Conservation (phyloP, 2,888 invertebrate genomes). For the Parnassius glacialis region DNA sequence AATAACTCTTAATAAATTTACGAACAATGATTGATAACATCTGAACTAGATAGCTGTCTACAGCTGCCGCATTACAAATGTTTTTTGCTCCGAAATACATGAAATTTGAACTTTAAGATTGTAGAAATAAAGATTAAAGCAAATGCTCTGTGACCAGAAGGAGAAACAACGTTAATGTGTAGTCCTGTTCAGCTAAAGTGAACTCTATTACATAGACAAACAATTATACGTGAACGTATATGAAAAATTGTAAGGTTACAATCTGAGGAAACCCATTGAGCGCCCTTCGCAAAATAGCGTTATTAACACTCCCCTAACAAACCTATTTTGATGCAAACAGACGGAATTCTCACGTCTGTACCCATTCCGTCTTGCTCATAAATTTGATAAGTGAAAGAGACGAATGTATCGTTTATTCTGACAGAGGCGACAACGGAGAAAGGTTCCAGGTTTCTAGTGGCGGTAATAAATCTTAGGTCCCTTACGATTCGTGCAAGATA, state of each 20-base stretch:
- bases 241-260: conserved; percentile 19
- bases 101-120: conserved; percentile 5
- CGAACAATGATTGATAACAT: conserved; percentile 63
- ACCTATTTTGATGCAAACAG: conserved; percentile 43
- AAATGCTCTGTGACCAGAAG: neutral
- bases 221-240: conserved; percentile 18
- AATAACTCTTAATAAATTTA: conserved; percentile 61
- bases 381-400: conserved; percentile 31
- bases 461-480: conserved; percentile 60
- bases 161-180: neutral
- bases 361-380: conserved; percentile 33
- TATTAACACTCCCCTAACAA: conserved; percentile 48
- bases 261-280: conserved; percentile 40
- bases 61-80: conserved; percentile 31
- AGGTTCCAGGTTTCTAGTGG: conserved; percentile 31
- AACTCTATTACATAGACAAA: conserved; percentile 13
- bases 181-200: conserved; percentile 4
- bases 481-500: conserved; percentile 37
- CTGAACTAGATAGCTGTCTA: conserved; percentile 38
- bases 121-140: conserved; percentile 21
- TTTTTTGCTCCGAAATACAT: neutral
- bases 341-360: conserved; percentile 34
- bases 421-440: conserved; percentile 27
- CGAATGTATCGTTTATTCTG: conserved; percentile 22
- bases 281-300: conserved; percentile 46